Evolutionary conservation across 2,888 invertebrate genomes (phyloP).

Genomic region (Desoria tigrina): DNA sequence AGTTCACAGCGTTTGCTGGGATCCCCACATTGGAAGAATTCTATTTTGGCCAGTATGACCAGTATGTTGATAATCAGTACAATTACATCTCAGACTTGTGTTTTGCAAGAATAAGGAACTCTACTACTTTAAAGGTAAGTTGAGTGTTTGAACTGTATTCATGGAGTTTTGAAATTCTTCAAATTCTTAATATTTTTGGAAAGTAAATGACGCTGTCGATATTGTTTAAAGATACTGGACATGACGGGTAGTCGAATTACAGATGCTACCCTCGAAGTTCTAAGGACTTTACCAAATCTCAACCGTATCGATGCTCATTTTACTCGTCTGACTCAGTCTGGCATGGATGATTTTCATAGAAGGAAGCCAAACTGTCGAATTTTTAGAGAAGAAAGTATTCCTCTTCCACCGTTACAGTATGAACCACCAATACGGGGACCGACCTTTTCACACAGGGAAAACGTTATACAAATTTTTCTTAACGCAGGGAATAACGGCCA

Average conservation of each 20-base stretch:
- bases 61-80: conserved; percentile 29
- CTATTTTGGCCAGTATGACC: conserved; percentile 51
- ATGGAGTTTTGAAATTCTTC: conserved; percentile 4
- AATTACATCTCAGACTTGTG: conserved; percentile 44
- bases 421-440: too few species aligned
- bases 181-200: not conserved
- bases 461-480: too few species aligned
- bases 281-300: conserved; percentile 35
- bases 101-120: conserved; percentile 35
- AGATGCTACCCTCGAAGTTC: conserved; percentile 38
- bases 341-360: conserved; percentile 39
- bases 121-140: conserved; percentile 31
- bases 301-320: conserved; percentile 44
- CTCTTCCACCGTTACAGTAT: not conserved
- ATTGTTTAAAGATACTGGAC: conserved; percentile 39
- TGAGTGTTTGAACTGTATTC: conserved; percentile 6
- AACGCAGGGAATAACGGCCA: too few species aligned
- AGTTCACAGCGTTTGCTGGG: conserved; percentile 43
- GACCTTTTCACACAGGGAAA: too few species aligned
- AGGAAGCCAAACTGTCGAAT: conserved; percentile 33
- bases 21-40: conserved; percentile 50
- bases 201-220: not conserved
- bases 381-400: not conserved
- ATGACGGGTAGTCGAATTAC: conserved; percentile 46
- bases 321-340: conserved; percentile 42